Evolutionary conservation across 2,113 vertebrate species (phyloP).

Genomic region (Nerophis ophidion): DNA sequence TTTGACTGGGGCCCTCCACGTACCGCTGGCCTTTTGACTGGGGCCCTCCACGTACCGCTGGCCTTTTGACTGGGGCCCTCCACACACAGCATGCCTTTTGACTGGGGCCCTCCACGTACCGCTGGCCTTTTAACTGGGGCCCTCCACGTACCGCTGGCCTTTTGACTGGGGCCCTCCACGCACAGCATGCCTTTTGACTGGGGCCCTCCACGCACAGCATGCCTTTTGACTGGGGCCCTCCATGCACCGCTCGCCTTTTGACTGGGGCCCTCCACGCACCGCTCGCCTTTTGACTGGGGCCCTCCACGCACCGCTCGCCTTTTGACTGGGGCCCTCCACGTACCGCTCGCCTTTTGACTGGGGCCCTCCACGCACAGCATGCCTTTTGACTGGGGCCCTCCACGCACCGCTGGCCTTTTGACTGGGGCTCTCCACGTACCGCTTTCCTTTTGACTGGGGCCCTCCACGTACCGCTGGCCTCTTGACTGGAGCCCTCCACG

Average conservation of each 20-base stretch:
- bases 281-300: slow-evolving; percentile 52
- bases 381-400: slow-evolving; percentile 53
- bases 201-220: too few species aligned
- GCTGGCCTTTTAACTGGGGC: slow-evolving; percentile 52
- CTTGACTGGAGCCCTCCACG: slow-evolving; percentile 51
- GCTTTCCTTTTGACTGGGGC: slow-evolving; percentile 52
- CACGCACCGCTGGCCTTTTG: too few species aligned
- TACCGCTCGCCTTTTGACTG: slow-evolving; percentile 59
- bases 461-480: too few species aligned
- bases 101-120: slow-evolving; percentile 48
- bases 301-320: too few species aligned
- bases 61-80: slow-evolving; percentile 53
- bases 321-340: slow-evolving; percentile 52
- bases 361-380: too few species aligned
- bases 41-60: too few species aligned
- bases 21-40: slow-evolving; percentile 59
- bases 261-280: slow-evolving; percentile 48
- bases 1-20: slow-evolving; percentile 52
- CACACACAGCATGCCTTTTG: too few species aligned
- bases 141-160: too few species aligned
- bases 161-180: slow-evolving; percentile 52
- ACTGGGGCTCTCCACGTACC: slow-evolving; percentile 48
- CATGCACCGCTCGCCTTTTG: too few species aligned
- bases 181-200: slow-evolving; percentile 59
- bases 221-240: slow-evolving; percentile 53